Conservation (phyloP, 2,888 invertebrate genomes). For the Epiblema foenella region DNA sequence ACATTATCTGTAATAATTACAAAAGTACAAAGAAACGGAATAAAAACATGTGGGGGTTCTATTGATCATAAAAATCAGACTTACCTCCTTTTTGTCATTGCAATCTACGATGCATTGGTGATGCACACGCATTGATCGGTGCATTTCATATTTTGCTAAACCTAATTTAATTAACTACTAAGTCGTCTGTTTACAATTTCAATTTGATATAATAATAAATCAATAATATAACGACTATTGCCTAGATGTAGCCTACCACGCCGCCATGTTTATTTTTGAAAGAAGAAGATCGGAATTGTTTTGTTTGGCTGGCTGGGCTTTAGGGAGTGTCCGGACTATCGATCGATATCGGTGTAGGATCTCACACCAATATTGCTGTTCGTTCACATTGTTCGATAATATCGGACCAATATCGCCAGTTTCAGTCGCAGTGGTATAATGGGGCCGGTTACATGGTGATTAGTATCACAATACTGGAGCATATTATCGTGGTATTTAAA, state of each 20-base stretch:
- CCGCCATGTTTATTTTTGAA: constrained; percentile 36
- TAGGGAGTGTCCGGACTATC: too few species aligned
- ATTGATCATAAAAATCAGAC: constrained; percentile 19
- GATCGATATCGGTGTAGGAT: too few species aligned
- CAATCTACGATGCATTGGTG: background rate
- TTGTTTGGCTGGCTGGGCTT: too few species aligned
- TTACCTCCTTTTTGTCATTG: constrained; percentile 16
- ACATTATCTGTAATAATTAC: constrained; percentile 56
- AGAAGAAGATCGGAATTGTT: background rate
- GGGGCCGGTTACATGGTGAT: too few species aligned
- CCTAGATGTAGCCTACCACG: background rate
- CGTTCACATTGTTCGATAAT: too few species aligned
- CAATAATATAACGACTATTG: background rate
- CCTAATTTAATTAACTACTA: background rate
- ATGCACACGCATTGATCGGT: background rate
- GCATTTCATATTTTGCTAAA: background rate
- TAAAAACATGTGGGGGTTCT: constrained; percentile 39
- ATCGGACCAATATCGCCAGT: too few species aligned
- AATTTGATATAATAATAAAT: background rate
- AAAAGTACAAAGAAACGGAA: constrained; percentile 44
- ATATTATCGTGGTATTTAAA: too few species aligned
- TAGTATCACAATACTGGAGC: too few species aligned
- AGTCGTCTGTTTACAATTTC: background rate
- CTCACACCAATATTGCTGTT: too few species aligned
- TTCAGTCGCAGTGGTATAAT: too few species aligned